A percentile compares a stretch with the other conserved stretches of the same genome.
phyloP scores from a whole-genome alignment of 1,140 invertebrate species.

The Ridgeia piscesae region DNA sequence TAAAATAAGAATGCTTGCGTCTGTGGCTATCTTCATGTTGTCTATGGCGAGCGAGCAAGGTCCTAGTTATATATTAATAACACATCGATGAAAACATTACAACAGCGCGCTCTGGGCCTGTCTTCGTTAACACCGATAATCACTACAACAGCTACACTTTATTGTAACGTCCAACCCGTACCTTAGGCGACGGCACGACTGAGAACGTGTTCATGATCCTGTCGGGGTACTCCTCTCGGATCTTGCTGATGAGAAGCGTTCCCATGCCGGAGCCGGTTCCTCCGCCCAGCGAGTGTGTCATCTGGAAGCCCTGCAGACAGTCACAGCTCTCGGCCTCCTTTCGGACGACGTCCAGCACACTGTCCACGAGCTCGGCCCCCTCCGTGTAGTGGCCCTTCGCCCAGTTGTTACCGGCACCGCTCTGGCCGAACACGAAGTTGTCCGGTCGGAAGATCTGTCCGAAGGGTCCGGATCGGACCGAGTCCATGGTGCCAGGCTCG shows the following conservation, averaged over 20 bases:
- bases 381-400: background rate
- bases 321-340: conserved; percentile 3
- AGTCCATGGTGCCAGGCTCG: background rate
- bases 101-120: too few species aligned
- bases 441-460: background rate
- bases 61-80: background rate
- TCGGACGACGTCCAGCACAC: background rate
- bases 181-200: background rate
- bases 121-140: background rate
- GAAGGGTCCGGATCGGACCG: background rate
- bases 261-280: background rate
- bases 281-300: background rate
- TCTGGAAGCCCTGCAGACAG: background rate
- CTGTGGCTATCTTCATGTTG: background rate
- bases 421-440: background rate
- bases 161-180: background rate
- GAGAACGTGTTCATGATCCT: background rate
- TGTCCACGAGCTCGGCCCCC: background rate
- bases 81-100: background rate
- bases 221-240: background rate
- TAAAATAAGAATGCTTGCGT: background rate
- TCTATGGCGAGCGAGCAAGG: background rate
- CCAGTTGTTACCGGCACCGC: conserved; percentile 2
- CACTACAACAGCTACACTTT: background rate
- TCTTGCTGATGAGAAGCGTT: conserved; percentile 4